phyloP scores from a whole-genome alignment of 1,140 invertebrate genomes.

The Drosophila lowei region DNA sequence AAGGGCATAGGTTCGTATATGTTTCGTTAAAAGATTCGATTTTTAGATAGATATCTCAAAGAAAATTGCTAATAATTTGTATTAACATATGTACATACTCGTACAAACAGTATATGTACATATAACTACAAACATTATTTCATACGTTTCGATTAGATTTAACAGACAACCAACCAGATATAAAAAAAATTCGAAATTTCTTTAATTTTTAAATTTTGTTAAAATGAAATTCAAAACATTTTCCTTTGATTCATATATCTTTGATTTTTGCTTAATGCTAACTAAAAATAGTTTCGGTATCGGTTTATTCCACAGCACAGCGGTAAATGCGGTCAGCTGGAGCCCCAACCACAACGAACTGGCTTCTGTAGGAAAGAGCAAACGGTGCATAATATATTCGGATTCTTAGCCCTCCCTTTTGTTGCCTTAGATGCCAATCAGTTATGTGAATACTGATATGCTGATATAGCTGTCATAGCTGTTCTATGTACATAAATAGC shows the following conservation, averaged over 20 bases:
- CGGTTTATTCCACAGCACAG: conserved; percentile 86
- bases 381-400: conserved; percentile 94
- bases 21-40: too few species aligned
- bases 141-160: too few species aligned
- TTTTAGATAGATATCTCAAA: too few species aligned
- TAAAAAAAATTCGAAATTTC: too few species aligned
- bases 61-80: too few species aligned
- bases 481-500: conserved; percentile 2
- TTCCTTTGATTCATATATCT: too few species aligned
- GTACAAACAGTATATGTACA: too few species aligned
- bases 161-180: too few species aligned
- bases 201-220: too few species aligned
- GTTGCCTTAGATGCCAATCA: conserved; percentile 37
- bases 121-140: too few species aligned
- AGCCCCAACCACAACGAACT: conserved; percentile 92
- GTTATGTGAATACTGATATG: conserved; percentile 36
- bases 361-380: conserved; percentile 94
- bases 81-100: too few species aligned
- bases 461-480: conserved; percentile 30
- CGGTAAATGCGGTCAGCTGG: conserved; percentile 96
- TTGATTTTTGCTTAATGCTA: conserved; percentile 17
- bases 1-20: conserved; percentile 87
- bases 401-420: conserved; percentile 82
- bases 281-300: conserved; percentile 57
- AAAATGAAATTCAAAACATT: too few species aligned